phyloP scores from a whole-genome alignment of 1,140 invertebrate species.

The Muscidifurax raptorellus region DNA sequence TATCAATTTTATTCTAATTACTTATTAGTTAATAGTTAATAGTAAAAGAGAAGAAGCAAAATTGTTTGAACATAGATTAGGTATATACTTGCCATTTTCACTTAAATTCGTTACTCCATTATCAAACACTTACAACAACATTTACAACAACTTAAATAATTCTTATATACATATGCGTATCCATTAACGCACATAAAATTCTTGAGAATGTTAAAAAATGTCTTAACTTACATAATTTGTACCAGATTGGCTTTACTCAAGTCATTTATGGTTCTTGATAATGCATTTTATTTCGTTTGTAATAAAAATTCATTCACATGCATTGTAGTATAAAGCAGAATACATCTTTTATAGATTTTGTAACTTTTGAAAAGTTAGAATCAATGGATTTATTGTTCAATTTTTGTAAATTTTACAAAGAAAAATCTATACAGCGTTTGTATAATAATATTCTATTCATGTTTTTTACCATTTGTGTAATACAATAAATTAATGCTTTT shows the following conservation, averaged over 20 bases:
- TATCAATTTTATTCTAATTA: background rate
- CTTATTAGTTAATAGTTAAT: background rate
- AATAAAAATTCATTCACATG: background rate
- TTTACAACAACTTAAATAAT: too few species aligned
- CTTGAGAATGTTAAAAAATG: background rate
- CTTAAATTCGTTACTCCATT: conserved; percentile 14
- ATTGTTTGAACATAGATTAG: background rate
- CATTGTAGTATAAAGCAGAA: background rate
- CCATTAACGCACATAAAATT: background rate
- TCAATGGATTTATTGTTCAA: background rate
- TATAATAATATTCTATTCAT: background rate
- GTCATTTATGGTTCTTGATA: conserved; percentile 18
- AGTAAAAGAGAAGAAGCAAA: background rate
- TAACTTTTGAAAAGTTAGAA: background rate
- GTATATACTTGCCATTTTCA: background rate
- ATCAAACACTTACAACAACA: background rate
- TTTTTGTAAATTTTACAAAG: background rate
- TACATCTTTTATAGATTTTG: background rate
- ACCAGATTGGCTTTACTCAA: background rate
- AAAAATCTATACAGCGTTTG: background rate
- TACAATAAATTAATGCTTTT: background rate
- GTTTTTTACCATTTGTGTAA: background rate
- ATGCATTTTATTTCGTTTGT: conserved; percentile 26
- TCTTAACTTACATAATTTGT: background rate
- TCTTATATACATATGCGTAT: background rate